Conservation (phyloP, 2,113 vertebrate species). For the Psephotus haematonotus region DNA sequence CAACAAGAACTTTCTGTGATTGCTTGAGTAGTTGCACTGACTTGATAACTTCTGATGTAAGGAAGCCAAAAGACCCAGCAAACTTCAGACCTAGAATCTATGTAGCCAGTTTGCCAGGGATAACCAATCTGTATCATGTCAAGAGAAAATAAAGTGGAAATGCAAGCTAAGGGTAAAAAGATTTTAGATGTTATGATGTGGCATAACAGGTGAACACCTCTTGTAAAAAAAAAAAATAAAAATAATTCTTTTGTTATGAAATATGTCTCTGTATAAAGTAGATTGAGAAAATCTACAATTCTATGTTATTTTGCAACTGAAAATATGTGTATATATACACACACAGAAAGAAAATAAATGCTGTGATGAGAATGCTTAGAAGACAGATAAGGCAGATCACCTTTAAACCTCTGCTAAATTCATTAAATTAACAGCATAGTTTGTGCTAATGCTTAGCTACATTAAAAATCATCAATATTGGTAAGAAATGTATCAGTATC, state of each 20-base stretch:
- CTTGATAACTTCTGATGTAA: not conserved
- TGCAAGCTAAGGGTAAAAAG: not conserved
- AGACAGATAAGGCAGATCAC: not conserved
- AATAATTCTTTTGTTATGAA: not conserved
- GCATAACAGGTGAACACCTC: not conserved
- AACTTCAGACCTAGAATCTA: not conserved
- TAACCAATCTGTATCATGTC: not conserved
- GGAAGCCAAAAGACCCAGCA: not conserved
- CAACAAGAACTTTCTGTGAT: not conserved
- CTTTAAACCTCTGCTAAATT: not conserved
- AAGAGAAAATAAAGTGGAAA: not conserved
- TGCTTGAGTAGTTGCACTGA: not conserved
- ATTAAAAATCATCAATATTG: not conserved
- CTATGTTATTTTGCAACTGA: not conserved
- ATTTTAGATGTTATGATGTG: not conserved
- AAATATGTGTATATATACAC: not conserved
- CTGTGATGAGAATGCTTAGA: not conserved
- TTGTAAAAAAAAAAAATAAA: not conserved
- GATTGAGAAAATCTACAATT: not conserved
- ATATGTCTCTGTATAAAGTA: not conserved
- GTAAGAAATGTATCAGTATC: not conserved
- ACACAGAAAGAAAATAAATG: not conserved
- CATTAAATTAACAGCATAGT: not conserved
- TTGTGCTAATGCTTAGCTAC: not conserved
- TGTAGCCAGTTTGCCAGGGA: not conserved